These are phyloP conservation scores for Digitonthophagus gazella DNA, from an alignment of 2,888 invertebrate species.

Conservation along the genomic window DNA sequence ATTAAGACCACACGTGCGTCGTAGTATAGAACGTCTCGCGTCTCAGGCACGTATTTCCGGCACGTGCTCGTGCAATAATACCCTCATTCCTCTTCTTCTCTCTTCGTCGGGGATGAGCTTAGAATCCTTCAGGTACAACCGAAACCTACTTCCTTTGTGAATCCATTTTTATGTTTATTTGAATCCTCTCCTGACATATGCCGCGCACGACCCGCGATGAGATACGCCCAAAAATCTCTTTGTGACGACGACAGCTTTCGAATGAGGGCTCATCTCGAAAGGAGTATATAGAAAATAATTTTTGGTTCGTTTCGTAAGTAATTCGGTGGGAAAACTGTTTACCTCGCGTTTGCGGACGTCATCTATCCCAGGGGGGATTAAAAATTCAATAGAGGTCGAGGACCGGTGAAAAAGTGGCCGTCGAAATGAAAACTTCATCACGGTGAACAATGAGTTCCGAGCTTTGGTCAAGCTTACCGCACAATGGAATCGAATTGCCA, in stretches of 20 bases:
- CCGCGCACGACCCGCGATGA: not conserved
- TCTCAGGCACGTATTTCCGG: slow-evolving; percentile 12
- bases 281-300: not conserved
- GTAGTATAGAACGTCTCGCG: slow-evolving; percentile 7
- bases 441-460: slow-evolving; percentile 10
- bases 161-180: slow-evolving; percentile 13
- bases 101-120: not conserved
- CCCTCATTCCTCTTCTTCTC: not conserved
- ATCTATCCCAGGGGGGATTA: not conserved
- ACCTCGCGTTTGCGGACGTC: not conserved
- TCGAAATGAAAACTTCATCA: slow-evolving; percentile 17
- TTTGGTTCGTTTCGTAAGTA: too few relatives aligned
- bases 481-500: slow-evolving; percentile 17
- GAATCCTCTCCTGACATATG: not conserved
- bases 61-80: slow-evolving; percentile 12
- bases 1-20: slow-evolving; percentile 14
- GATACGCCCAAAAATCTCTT: not conserved
- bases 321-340: not conserved
- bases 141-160: slow-evolving; percentile 11
- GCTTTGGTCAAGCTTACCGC: slow-evolving; percentile 17
- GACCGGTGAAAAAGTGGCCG: slow-evolving; percentile 9
- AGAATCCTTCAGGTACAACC: not conserved
- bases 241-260: not conserved
- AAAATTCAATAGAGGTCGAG: not conserved
- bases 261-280: too few relatives aligned